phyloP scores from a whole-genome alignment of 2,888 invertebrate species.

The Drosophila glabriapex region DNA sequence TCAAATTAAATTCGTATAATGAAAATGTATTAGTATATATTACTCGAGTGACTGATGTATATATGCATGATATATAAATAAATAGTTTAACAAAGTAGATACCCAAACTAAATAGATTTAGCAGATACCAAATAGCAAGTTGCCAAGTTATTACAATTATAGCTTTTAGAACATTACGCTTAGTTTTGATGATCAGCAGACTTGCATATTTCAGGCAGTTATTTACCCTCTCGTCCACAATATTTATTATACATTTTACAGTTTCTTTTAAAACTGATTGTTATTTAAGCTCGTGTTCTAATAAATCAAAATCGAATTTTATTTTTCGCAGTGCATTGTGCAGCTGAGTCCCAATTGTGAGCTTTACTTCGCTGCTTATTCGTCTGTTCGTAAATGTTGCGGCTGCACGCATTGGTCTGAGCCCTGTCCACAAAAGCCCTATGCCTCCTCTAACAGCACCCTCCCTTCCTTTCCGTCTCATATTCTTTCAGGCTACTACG shows the following conservation, averaged over 20 bases:
- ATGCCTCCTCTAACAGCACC: not conserved
- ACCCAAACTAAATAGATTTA: not conserved
- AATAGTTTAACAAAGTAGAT: not conserved
- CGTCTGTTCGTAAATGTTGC: slow-evolving; percentile 62
- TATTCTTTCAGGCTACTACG: slow-evolving; percentile 36
- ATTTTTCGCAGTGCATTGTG: slow-evolving; percentile 31
- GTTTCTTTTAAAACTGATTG: not conserved
- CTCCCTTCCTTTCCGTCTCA: not conserved
- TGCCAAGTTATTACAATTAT: not conserved
- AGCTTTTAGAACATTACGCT: not conserved
- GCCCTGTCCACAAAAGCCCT: slow-evolving; percentile 8
- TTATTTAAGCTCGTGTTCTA: not conserved
- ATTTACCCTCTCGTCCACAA: not conserved
- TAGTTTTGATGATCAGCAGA: not conserved
- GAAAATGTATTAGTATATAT: not conserved
- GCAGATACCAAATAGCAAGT: not conserved
- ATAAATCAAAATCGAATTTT: too few species aligned
- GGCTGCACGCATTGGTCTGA: slow-evolving; percentile 66
- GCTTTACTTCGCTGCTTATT: slow-evolving; percentile 30
- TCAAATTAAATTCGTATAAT: not conserved
- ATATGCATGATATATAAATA: not conserved
- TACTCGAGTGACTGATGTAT: too few species aligned
- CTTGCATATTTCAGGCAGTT: not conserved
- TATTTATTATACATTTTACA: not conserved
- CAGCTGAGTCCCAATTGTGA: slow-evolving; percentile 27